Conservation (phyloP, 2,113 vertebrate genomes). For the Lycocorax pyrrhopterus region DNA sequence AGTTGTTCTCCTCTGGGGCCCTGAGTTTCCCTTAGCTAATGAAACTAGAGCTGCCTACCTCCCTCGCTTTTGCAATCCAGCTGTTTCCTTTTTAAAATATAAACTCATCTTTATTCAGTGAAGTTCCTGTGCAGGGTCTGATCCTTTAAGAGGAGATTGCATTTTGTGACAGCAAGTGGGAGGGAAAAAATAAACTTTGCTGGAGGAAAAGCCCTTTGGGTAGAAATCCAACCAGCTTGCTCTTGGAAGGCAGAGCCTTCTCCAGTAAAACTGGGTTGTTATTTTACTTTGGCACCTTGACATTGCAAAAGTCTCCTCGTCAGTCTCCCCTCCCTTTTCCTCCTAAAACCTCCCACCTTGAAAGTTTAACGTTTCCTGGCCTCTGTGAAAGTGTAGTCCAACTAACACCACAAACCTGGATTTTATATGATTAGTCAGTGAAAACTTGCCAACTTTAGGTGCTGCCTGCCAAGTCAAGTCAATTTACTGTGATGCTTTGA, state of each 20-base stretch:
- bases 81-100: conserved; percentile 86
- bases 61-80: conserved; percentile 80
- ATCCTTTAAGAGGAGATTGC: conserved; percentile 71
- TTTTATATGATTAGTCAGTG: conserved; percentile 65
- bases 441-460: conserved; percentile 68
- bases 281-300: conserved; percentile 76
- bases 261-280: conserved; percentile 73
- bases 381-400: conserved; percentile 45
- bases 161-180: conserved; percentile 71
- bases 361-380: conserved; percentile 56
- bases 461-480: conserved; percentile 71
- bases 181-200: conserved; percentile 57
- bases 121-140: conserved; percentile 66
- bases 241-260: conserved; percentile 61
- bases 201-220: conserved; percentile 68
- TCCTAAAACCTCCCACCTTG: conserved; percentile 76
- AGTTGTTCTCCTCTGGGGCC: conserved; percentile 74
- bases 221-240: conserved; percentile 77
- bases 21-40: conserved; percentile 72
- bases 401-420: conserved; percentile 61
- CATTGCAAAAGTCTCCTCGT: conserved; percentile 70
- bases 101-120: conserved; percentile 73
- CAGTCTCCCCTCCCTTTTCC: conserved; percentile 70
- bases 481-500: conserved; percentile 71
- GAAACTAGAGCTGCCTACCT: conserved; percentile 73